Base-by-base conservation (phyloP, 2,888 invertebrate species). In the Latrodectus elegans region DNA sequence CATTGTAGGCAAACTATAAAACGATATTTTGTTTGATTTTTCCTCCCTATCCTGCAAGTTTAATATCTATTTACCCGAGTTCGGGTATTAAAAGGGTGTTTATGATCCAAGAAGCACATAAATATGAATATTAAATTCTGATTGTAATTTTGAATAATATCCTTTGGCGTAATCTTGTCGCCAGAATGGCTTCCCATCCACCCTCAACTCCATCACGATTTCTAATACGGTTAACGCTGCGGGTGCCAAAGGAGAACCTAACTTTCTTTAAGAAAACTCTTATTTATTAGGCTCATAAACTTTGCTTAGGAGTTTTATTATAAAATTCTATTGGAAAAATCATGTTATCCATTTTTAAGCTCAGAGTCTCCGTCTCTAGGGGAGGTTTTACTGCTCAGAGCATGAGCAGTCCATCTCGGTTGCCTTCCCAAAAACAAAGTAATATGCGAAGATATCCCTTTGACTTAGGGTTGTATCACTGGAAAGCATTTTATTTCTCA, bases 261-360 rank as follows among this genome's bases (percentile, higher is more conserved):
- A 77, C 86, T 87, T 87, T 87, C 86, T 81, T 81, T 77, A 81
- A 72, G 64, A 52, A 78, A 88, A 83, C 78, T 74, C 83, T 88
- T 88, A 88, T 88, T 88, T 88, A 88, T 88, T 82, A 88, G 87
- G 82, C 77, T 77, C 87, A 79, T 88, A 88, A 88, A 88, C 82
- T 83, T 88, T 88, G 78, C 82, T 88, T 88, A 78, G 82, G 83
- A 87, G 86, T 88, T 88, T 88, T 88, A 88, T 88, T 88, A 87
- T 87, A 87, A 88, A 83, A 83, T 78, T 83, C 82, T 88, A 88
- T 88, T 88, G 87, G 87, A 79, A 88, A 87, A 88, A 79, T 88
- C 82, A 74, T 83, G 87, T 88, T 88, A 88, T 88, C 87, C 87
- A 88, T 88, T 88, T 88, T 88, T 88, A 88, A 88, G 87, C 81